Percentiles rank a stretch among this genome's conserved stretches.
Conservation (phyloP, 2,113 vertebrate species). For the Acanthisitta chloris region DNA sequence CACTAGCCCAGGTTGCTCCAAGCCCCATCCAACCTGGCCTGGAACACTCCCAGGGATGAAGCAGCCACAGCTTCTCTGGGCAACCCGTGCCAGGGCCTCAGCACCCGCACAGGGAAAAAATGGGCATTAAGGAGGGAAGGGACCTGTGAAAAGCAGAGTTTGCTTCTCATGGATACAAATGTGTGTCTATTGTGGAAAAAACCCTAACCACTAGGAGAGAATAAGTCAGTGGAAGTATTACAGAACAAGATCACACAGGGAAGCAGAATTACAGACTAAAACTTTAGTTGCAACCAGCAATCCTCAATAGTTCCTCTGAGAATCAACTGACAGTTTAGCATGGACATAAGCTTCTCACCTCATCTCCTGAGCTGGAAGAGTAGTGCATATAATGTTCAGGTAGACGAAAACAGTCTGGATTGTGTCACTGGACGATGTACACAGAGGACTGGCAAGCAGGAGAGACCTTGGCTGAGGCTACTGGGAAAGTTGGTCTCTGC, state of each 20-base stretch:
- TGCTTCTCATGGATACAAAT: not conserved
- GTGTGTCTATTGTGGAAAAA: not conserved
- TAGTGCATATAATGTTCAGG: not conserved
- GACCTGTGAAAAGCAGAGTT: not conserved
- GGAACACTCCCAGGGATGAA: not conserved
- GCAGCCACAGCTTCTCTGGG: not conserved
- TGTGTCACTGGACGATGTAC: not conserved
- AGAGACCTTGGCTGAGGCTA: not conserved
- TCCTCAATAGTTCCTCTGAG: not conserved
- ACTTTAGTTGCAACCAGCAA: not conserved
- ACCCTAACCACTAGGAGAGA: not conserved
- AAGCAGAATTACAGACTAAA: not conserved
- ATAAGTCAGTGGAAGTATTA: not conserved
- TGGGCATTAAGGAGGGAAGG: not conserved
- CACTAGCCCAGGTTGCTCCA: not conserved
- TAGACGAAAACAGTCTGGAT: not conserved
- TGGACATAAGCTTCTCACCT: fast-evolving
- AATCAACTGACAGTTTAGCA: not conserved
- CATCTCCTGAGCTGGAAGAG: not conserved
- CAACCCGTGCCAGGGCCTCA: not conserved
- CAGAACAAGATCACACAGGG: not conserved
- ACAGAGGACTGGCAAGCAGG: not conserved
- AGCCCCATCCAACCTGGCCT: not conserved
- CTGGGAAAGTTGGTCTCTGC: not conserved
- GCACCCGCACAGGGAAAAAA: not conserved